Conservation (phyloP, 2,797 vertebrate species). For the Acomys russatus region DNA sequence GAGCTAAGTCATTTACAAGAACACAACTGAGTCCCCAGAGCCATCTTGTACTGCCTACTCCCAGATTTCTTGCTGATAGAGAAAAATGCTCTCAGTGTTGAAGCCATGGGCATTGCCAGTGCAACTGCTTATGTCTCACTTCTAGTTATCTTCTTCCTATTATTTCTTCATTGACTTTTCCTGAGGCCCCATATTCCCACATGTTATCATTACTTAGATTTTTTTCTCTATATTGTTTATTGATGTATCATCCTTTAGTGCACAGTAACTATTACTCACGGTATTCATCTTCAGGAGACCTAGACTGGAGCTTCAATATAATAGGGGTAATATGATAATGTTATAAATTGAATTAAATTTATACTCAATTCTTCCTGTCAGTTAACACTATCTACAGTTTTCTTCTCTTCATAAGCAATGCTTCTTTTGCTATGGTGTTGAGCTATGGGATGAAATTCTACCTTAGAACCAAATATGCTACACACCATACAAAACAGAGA, state of each 20-base stretch:
- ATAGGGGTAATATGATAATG: not conserved
- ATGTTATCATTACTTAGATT: slow-evolving; percentile 33
- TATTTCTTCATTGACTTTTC: not conserved
- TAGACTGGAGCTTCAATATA: not conserved
- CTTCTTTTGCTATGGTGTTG: not conserved
- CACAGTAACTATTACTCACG: not conserved
- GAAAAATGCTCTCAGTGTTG: not conserved
- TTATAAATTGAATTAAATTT: slow-evolving; percentile 21
- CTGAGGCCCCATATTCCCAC: not conserved
- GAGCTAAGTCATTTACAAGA: not conserved
- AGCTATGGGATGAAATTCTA: not conserved
- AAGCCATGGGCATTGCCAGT: not conserved
- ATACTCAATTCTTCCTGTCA: slow-evolving; percentile 9
- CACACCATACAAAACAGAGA: not conserved
- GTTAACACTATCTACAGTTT: not conserved
- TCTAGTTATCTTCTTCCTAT: slow-evolving; percentile 10
- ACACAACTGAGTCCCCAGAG: not conserved
- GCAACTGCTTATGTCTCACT: not conserved
- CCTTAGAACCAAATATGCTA: not conserved
- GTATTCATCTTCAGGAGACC: not conserved
- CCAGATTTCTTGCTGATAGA: not conserved
- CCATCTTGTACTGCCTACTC: not conserved
- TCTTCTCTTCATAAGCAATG: not conserved
- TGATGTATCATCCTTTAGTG: not conserved
- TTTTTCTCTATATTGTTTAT: not conserved